phyloP scores from a whole-genome alignment of 2,888 invertebrate species.

The Scaptodrosophila latifasciaeformis region DNA sequence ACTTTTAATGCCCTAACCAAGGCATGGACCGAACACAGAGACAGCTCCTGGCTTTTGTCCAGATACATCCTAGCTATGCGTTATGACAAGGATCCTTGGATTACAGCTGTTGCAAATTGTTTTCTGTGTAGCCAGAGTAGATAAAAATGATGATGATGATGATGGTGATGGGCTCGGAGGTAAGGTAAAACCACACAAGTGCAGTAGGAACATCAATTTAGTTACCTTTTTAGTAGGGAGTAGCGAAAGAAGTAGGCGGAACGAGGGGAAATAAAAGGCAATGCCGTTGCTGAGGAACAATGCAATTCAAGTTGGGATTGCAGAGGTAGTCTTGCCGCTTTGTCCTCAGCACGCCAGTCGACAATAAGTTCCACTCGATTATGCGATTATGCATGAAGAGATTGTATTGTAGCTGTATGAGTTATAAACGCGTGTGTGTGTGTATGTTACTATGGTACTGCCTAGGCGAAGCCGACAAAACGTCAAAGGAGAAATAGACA shows the following conservation, averaged over 20 bases:
- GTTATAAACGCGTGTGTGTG: background rate
- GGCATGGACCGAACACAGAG: background rate
- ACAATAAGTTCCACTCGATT: constrained; percentile 54
- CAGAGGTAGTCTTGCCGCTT: too few species aligned
- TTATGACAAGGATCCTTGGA: too few species aligned
- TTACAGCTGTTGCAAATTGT: constrained; percentile 4
- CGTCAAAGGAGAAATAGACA: constrained; percentile 7
- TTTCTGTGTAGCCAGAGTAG: background rate
- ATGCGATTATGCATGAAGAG: constrained; percentile 56
- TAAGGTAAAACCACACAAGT: constrained; percentile 5
- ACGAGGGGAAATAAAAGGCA: too few species aligned
- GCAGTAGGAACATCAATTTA: constrained; percentile 6
- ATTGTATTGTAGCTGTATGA: constrained; percentile 17
- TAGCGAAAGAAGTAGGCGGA: background rate
- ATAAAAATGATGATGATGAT: background rate
- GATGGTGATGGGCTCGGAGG: constrained; percentile 10
- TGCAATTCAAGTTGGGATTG: too few species aligned
- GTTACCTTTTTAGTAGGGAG: background rate
- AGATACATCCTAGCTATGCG: too few species aligned
- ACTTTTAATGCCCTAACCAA: constrained; percentile 8
- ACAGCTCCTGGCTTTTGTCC: too few species aligned
- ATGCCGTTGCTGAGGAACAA: constrained; percentile 3
- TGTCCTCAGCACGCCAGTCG: background rate
- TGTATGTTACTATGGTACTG: background rate
- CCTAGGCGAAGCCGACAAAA: background rate